phyloP scores from a whole-genome alignment of 1,140 invertebrate species.

The Bombus waltoni region DNA sequence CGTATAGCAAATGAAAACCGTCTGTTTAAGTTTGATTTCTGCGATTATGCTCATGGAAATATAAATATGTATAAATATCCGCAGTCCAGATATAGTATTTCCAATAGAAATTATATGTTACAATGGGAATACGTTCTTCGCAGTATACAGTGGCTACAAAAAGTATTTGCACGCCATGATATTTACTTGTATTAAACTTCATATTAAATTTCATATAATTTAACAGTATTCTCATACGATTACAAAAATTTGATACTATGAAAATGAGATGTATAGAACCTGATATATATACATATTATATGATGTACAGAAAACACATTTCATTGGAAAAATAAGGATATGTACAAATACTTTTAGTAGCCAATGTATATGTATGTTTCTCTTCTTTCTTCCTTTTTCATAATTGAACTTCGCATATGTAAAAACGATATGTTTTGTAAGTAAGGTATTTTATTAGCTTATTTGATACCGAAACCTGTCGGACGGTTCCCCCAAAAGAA shows the following conservation, averaged over 20 bases:
- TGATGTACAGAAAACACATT: not conserved
- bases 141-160: not conserved
- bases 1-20: not conserved
- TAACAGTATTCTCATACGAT: not conserved
- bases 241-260: not conserved
- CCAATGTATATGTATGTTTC: not conserved
- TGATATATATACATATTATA: not conserved
- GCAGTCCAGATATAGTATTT: not conserved
- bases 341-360: not conserved
- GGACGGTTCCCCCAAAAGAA: slow-evolving; percentile 2
- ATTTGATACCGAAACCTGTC: not conserved
- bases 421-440: not conserved
- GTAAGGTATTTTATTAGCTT: not conserved
- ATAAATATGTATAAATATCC: not conserved
- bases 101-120: not conserved
- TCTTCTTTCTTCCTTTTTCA: not conserved
- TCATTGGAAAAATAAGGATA: not conserved
- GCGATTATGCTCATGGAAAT: not conserved
- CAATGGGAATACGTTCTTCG: not conserved
- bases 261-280: not conserved
- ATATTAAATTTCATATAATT: not conserved
- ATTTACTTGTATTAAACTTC: not conserved
- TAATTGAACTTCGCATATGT: not conserved
- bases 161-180: not conserved
- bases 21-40: not conserved